Evolutionary conservation across 2,113 vertebrate species (phyloP).

Genomic region (Neotoma lepida): DNA sequence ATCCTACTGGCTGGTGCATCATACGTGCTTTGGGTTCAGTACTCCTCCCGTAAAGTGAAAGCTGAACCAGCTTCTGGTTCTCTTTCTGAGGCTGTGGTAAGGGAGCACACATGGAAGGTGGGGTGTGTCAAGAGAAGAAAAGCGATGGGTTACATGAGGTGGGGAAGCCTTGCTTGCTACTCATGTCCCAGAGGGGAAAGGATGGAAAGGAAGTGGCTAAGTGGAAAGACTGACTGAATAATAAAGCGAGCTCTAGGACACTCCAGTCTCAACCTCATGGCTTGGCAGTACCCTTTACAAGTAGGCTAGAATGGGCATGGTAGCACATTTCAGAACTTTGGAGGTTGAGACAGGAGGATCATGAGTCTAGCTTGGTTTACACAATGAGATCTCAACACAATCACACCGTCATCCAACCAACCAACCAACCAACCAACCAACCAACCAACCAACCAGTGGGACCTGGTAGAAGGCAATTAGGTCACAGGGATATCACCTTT

Average conservation of each 20-base stretch:
- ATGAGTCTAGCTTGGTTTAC: neutral
- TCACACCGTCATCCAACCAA: neutral
- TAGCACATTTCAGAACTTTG: neutral
- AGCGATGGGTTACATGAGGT: accelerated
- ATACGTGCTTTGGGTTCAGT: neutral
- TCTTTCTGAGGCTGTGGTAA: neutral
- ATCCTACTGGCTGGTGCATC: neutral
- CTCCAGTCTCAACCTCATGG: neutral
- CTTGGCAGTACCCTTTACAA: neutral
- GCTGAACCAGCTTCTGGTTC: neutral
- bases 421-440: neutral
- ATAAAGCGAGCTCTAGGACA: accelerated
- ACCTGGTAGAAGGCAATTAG: neutral
- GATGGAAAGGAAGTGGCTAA: neutral
- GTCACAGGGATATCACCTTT: neutral
- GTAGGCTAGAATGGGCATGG: neutral
- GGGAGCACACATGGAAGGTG: neutral
- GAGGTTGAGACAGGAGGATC: neutral
- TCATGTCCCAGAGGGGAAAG: neutral
- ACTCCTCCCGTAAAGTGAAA: neutral
- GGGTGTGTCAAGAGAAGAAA: neutral
- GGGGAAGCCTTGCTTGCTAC: neutral
- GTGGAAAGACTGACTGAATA: neutral
- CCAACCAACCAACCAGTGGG: neutral
- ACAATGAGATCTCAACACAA: neutral